Evolutionary conservation across 1,140 invertebrate species (phyloP).

Genomic region (Bradynema listronoti): DNA sequence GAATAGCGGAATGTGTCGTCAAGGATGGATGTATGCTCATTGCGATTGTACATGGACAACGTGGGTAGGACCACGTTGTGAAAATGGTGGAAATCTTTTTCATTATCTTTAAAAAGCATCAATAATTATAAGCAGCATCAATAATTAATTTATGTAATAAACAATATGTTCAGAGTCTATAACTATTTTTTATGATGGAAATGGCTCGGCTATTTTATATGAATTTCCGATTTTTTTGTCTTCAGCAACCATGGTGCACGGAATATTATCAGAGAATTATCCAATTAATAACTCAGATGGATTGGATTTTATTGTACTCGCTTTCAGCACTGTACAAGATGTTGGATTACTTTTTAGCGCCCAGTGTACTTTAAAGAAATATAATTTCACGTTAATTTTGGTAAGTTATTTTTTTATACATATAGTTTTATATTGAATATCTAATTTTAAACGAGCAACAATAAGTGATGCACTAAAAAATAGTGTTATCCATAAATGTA

Average conservation of each 20-base stretch:
- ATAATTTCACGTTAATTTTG: slow-evolving; percentile 47
- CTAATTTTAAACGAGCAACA: too few relatives aligned
- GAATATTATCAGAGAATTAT: neutral
- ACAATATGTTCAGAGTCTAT: slow-evolving; percentile 28
- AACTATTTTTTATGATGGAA: slow-evolving; percentile 31
- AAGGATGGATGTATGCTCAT: slow-evolving; percentile 42
- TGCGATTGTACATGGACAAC: slow-evolving; percentile 48
- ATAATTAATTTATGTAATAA: slow-evolving; percentile 12
- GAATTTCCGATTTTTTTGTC: slow-evolving; percentile 30
- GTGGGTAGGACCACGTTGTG: slow-evolving; percentile 39
- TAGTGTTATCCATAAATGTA: too few relatives aligned
- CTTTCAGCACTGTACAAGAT: slow-evolving; percentile 34
- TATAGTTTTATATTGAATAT: too few relatives aligned
- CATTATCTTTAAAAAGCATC: neutral
- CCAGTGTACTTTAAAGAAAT: slow-evolving; percentile 49
- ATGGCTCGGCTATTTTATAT: slow-evolving; percentile 38
- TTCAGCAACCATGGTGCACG: neutral
- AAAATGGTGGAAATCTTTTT: slow-evolving; percentile 27
- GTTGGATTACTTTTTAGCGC: slow-evolving; percentile 45
- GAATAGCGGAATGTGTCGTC: slow-evolving; percentile 44
- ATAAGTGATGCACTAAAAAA: too few relatives aligned
- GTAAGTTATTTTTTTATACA: slow-evolving; percentile 21
- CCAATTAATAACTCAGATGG: neutral
- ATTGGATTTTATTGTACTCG: slow-evolving; percentile 42
- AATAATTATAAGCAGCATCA: too few relatives aligned